These are phyloP conservation scores for Cryptocephalus primarius DNA, from an alignment of 2,888 invertebrate species.

Conservation along the genomic window DNA sequence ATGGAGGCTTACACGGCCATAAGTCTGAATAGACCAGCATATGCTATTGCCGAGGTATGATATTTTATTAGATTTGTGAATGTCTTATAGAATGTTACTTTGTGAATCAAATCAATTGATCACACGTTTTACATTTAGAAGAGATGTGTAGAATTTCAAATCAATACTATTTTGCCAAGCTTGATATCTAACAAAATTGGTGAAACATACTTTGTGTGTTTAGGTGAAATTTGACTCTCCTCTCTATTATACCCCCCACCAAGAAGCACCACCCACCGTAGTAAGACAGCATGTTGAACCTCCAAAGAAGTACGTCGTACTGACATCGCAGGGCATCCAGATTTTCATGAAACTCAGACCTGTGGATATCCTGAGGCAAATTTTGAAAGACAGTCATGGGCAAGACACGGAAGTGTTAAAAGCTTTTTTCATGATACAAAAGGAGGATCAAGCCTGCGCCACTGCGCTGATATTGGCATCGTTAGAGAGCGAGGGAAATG, in stretches of 20 bases:
- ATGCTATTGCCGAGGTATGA: slow-evolving; percentile 64
- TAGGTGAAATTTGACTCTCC: slow-evolving; percentile 5
- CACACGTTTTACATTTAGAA: no score
- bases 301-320: slow-evolving; percentile 67
- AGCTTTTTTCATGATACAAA: slow-evolving; percentile 75
- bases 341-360: slow-evolving; percentile 76
- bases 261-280: slow-evolving; percentile 51
- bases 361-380: slow-evolving; percentile 73
- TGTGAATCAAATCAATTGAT: not conserved
- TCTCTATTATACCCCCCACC: slow-evolving; percentile 10
- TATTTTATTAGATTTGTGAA: slow-evolving; percentile 1
- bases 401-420: slow-evolving; percentile 78
- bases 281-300: slow-evolving; percentile 63
- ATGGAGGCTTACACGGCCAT: slow-evolving; percentile 69
- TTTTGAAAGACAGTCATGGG: slow-evolving; percentile 72
- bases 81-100: not conserved
- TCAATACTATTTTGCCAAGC: no score
- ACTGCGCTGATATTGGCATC: slow-evolving; percentile 81
- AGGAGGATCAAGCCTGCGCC: slow-evolving; percentile 80
- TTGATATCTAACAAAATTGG: no score
- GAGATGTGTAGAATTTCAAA: no score
- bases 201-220: not conserved
- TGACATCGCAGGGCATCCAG: slow-evolving; percentile 82
- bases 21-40: slow-evolving; percentile 76
- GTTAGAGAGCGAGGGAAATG: slow-evolving; percentile 47